phyloP scores from a whole-genome alignment of 2,113 vertebrate genomes.

The Oxyruncus cristatus region DNA sequence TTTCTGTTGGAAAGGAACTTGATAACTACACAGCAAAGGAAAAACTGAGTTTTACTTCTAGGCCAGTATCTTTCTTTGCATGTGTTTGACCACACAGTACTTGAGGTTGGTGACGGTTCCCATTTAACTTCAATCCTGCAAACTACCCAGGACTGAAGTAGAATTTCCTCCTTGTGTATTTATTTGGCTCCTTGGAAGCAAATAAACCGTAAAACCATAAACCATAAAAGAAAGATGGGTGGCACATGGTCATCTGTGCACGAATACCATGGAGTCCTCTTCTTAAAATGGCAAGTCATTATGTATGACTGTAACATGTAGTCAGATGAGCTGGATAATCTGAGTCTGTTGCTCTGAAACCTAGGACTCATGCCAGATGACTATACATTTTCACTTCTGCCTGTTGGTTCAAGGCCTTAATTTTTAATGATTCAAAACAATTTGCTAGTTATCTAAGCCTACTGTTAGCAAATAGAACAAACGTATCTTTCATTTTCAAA shows the following conservation, averaged over 20 bases:
- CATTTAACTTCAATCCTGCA: not conserved
- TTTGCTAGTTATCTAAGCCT: not conserved
- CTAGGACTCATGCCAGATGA: not conserved
- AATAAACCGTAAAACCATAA: not conserved
- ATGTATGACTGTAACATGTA: not conserved
- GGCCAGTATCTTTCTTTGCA: not conserved
- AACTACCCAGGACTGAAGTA: not conserved
- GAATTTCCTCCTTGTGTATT: not conserved
- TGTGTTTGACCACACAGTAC: not conserved
- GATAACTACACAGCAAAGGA: not conserved
- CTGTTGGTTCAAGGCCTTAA: not conserved
- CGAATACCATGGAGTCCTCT: not conserved
- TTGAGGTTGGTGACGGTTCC: not conserved
- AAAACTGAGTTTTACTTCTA: not conserved
- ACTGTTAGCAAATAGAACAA: not conserved
- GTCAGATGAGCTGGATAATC: not conserved
- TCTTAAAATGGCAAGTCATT: not conserved
- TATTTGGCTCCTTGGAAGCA: not conserved
- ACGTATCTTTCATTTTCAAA: not conserved
- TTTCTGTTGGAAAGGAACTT: not conserved
- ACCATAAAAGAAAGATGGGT: not conserved
- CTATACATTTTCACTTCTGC: constrained; percentile 32
- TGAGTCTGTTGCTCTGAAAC: not conserved
- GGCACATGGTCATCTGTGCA: not conserved
- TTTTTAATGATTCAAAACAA: not conserved